Evolutionary conservation across 2,888 invertebrate genomes (phyloP).

Genomic region (Microplitis manilae): DNA sequence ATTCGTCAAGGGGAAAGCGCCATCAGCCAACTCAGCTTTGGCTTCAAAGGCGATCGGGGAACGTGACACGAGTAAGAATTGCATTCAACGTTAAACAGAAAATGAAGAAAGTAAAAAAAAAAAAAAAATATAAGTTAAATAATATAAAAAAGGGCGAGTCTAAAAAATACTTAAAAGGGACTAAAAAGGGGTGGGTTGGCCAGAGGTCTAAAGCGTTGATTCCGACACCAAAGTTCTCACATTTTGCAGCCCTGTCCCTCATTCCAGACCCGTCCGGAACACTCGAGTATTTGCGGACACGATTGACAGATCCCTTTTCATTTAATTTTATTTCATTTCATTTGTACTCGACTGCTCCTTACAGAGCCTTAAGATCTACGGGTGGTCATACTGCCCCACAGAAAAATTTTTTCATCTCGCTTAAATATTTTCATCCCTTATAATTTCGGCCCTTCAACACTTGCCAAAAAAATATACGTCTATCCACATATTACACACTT

Average conservation of each 20-base stretch:
- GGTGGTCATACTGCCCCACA: background rate
- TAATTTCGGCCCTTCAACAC: no score
- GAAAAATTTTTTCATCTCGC: no score
- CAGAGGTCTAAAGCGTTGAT: slow-evolving; percentile 16
- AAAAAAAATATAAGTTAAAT: background rate
- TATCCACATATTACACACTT: no score
- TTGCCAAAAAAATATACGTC: no score
- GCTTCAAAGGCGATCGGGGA: slow-evolving; percentile 37
- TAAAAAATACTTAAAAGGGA: background rate
- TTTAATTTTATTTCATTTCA: background rate
- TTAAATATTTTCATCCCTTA: no score
- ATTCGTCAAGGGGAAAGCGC: slow-evolving; percentile 32
- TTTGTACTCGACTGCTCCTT: slow-evolving; percentile 11
- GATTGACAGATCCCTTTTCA: slow-evolving; percentile 24
- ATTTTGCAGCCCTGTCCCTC: background rate
- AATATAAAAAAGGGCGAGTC: background rate
- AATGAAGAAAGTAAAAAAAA: slow-evolving; percentile 5
- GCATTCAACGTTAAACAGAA: slow-evolving; percentile 30
- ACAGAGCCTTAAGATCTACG: background rate
- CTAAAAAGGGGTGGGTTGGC: background rate
- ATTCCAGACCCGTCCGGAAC: slow-evolving; percentile 23
- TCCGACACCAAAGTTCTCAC: slow-evolving; percentile 23
- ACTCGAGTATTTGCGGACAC: slow-evolving; percentile 31
- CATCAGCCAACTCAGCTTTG: background rate
- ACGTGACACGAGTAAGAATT: slow-evolving; percentile 42